Evolutionary conservation across 2,797 vertebrate genomes (phyloP).

Genomic region (Pangasius djambal): DNA sequence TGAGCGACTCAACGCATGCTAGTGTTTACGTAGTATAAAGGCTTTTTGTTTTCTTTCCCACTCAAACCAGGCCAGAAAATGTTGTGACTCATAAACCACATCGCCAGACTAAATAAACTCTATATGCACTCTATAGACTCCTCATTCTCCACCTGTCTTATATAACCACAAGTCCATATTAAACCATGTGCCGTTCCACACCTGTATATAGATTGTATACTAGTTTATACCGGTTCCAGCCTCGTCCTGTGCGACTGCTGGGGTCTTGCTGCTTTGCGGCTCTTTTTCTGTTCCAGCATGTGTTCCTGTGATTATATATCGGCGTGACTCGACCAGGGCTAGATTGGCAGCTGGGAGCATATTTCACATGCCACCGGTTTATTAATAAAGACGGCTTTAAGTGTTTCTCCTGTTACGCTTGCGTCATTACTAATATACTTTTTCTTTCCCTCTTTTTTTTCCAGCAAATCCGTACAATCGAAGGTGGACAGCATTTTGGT

Average conservation of each 20-base stretch:
- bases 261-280: slow-evolving; percentile 35
- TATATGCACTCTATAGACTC: not conserved
- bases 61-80: not conserved
- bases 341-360: slow-evolving; percentile 71
- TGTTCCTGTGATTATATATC: slow-evolving; percentile 71
- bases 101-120: not conserved
- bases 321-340: slow-evolving; percentile 67
- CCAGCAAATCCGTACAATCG: slow-evolving; percentile 98
- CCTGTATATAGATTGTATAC: slow-evolving; percentile 47
- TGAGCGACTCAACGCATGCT: not conserved
- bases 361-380: slow-evolving; percentile 75
- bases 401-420: slow-evolving; percentile 69
- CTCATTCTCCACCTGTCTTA: not conserved
- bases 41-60: not conserved
- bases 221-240: slow-evolving; percentile 45
- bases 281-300: slow-evolving; percentile 71
- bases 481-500: slow-evolving; percentile 99
- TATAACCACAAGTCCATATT: slow-evolving; percentile 12
- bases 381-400: slow-evolving; percentile 79
- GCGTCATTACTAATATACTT: slow-evolving; percentile 69
- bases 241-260: slow-evolving; percentile 30
- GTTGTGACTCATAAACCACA: not conserved
- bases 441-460: slow-evolving; percentile 56
- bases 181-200: slow-evolving; percentile 18
- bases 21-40: not conserved